phyloP scores from a whole-genome alignment of 2,113 vertebrate genomes.

The Cygnus atratus region DNA sequence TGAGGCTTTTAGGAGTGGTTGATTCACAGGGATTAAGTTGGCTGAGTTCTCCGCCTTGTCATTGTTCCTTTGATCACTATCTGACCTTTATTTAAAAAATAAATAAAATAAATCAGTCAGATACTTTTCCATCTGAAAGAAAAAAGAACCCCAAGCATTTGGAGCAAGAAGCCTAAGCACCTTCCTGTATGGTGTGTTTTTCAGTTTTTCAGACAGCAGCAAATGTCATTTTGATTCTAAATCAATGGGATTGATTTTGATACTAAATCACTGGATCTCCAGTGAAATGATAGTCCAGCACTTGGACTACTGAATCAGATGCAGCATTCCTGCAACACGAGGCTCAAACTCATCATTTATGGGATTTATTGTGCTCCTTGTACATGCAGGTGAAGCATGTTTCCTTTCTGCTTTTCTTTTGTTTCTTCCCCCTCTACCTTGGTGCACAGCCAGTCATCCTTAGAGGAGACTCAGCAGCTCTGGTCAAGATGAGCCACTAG shows the following conservation, averaged over 20 bases:
- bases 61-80: conserved; percentile 27
- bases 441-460: background rate
- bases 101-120: background rate
- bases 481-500: background rate
- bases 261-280: background rate
- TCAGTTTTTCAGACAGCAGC: background rate
- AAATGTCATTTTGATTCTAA: background rate
- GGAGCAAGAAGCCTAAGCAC: background rate
- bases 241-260: background rate
- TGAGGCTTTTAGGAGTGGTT: background rate
- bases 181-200: background rate
- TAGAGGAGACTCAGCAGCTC: background rate
- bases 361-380: conserved; percentile 1
- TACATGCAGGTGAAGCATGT: conserved; percentile 51
- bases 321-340: background rate
- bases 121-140: background rate
- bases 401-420: background rate
- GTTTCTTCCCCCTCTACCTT: background rate
- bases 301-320: background rate
- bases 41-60: background rate
- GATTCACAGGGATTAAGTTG: conserved; percentile 33
- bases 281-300: background rate
- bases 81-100: background rate
- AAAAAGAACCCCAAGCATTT: background rate
- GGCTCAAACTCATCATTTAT: background rate